Conservation (phyloP, 2,113 vertebrate genomes). For the Taurulus bubalis region DNA sequence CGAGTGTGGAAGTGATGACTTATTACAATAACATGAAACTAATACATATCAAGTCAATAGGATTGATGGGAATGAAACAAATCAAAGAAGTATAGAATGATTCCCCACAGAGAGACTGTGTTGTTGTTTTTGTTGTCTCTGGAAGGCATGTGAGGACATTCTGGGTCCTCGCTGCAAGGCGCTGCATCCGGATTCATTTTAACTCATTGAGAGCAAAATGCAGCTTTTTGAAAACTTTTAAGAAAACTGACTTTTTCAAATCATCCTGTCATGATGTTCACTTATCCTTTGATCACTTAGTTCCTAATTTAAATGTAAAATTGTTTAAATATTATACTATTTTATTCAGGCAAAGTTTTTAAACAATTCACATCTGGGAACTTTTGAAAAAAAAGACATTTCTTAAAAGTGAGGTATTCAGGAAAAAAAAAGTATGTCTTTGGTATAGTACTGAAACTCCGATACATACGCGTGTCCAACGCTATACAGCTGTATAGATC, state of each 20-base stretch:
- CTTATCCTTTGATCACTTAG: background rate
- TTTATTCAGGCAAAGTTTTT: background rate
- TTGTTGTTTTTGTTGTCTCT: constrained; percentile 25
- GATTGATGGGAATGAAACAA: background rate
- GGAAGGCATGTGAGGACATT: constrained; percentile 48
- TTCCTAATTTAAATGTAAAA: background rate
- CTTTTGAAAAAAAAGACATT: background rate
- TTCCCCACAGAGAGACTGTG: background rate
- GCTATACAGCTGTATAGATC: background rate
- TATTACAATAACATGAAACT: background rate
- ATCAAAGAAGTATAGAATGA: background rate
- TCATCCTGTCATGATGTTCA: background rate
- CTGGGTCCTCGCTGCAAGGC: constrained; percentile 5
- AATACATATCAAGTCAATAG: background rate
- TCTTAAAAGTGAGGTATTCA: background rate
- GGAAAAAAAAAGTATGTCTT: background rate
- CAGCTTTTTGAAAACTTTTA: background rate
- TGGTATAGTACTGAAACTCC: background rate
- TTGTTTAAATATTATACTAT: no score
- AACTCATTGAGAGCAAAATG: background rate
- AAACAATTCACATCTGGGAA: background rate
- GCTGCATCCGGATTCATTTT: background rate
- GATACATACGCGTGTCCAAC: background rate
- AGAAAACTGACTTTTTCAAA: background rate
- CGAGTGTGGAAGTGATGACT: background rate